Evolutionary conservation across 2,888 invertebrate genomes (phyloP).

Genomic region (Schizotus pectinicornis): DNA sequence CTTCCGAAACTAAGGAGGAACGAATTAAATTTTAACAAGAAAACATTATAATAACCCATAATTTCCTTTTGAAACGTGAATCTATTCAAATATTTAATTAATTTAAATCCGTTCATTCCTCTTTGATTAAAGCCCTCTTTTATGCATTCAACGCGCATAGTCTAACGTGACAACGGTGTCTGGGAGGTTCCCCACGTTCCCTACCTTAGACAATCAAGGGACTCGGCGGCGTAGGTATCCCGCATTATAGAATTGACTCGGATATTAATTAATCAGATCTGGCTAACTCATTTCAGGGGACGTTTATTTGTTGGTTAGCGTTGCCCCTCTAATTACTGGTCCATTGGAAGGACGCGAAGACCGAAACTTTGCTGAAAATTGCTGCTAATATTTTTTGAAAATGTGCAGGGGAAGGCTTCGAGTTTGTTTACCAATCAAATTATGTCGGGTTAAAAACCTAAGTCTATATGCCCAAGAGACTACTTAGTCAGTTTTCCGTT

Average conservation of each 20-base stretch:
- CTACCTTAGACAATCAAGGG: conserved; percentile 29
- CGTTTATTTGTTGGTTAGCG: conserved; percentile 4
- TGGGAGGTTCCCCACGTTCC: conserved; percentile 24
- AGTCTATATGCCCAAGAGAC: too few species aligned
- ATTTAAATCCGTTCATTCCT: conserved; percentile 43
- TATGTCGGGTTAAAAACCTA: too few species aligned
- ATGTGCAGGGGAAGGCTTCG: neutral
- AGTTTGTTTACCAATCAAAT: too few species aligned
- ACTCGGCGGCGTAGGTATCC: conserved; percentile 14
- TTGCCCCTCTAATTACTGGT: neutral
- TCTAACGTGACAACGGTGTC: conserved; percentile 34
- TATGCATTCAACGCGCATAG: conserved; percentile 39
- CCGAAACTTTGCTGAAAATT: too few species aligned
- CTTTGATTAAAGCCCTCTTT: conserved; percentile 40
- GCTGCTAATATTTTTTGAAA: neutral
- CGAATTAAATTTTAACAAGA: conserved; percentile 40
- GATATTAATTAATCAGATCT: conserved; percentile 24
- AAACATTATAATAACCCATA: conserved; percentile 43
- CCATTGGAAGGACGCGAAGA: too few species aligned
- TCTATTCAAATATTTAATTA: conserved; percentile 44
- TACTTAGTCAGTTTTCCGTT: too few species aligned
- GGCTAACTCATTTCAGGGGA: conserved; percentile 12
- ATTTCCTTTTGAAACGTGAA: conserved; percentile 39
- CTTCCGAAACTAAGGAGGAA: conserved; percentile 29
- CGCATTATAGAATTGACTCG: conserved; percentile 21